Conservation (phyloP, 2,888 invertebrate genomes). For the Steinernema scapterisci region DNA sequence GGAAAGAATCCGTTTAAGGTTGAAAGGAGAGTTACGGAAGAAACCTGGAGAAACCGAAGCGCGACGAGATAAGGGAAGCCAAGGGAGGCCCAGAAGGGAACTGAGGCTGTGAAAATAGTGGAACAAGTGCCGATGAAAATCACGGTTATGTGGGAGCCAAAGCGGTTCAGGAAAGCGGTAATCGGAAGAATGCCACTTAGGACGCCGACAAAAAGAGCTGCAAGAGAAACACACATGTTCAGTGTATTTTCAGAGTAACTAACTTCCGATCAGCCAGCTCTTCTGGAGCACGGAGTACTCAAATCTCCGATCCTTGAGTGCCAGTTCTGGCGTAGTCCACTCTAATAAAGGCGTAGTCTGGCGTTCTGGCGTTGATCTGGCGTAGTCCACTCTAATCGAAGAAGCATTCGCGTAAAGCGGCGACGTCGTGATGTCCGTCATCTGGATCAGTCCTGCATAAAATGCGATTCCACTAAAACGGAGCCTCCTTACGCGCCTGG, state of each 20-base stretch:
- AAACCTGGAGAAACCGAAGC: slow-evolving; percentile 23
- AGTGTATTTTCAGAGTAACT: not conserved
- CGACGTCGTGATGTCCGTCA: slow-evolving; percentile 14
- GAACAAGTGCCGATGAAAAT: slow-evolving; percentile 23
- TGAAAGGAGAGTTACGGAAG: not conserved
- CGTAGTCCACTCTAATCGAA: not conserved
- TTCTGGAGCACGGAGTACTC: slow-evolving; percentile 32
- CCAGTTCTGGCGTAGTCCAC: slow-evolving; percentile 24
- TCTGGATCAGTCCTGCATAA: not conserved
- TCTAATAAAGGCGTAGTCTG: too few relatives aligned
- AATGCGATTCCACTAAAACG: slow-evolving; percentile 7
- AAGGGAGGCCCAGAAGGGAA: slow-evolving; percentile 22
- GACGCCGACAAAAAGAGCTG: slow-evolving; percentile 31
- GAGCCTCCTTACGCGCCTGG: too few relatives aligned
- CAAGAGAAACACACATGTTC: not conserved
- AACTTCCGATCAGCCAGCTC: slow-evolving; percentile 13
- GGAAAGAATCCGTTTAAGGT: slow-evolving; percentile 28
- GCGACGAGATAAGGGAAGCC: slow-evolving; percentile 22
- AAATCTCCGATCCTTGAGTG: slow-evolving; percentile 34
- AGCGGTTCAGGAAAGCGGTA: slow-evolving; percentile 11
- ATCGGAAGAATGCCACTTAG: slow-evolving; percentile 29
- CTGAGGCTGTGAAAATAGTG: slow-evolving; percentile 13
- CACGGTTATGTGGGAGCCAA: slow-evolving; percentile 30
- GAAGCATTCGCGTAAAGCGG: not conserved
- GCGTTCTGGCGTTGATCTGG: too few relatives aligned